Evolutionary conservation across 1,140 invertebrate species (phyloP).

Genomic region (Phymorhynchus buccinoides): DNA sequence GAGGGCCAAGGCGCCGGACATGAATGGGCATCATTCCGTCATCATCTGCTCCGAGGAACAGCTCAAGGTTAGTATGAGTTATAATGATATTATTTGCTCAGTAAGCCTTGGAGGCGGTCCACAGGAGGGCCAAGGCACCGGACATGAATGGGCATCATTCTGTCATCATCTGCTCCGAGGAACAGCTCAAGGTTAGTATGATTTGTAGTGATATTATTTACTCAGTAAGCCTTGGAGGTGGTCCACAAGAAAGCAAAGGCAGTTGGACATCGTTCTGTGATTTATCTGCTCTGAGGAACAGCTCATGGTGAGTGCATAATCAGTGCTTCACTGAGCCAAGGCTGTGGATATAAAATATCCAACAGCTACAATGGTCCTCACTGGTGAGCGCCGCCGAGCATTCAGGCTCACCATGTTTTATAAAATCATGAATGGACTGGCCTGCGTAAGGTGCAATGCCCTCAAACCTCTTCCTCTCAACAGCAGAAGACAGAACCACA

Average conservation of each 20-base stretch:
- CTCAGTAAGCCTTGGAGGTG: conserved; percentile 82
- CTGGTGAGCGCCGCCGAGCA: too few species aligned
- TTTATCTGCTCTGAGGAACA: conserved; percentile 98
- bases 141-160: conserved; percentile 77
- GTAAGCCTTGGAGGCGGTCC: conserved; percentile 83
- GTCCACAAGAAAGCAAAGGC: conserved; percentile 81
- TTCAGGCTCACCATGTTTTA: too few species aligned
- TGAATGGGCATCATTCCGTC: conserved; percentile 79
- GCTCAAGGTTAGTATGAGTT: conserved; percentile 81
- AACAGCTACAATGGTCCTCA: too few species aligned
- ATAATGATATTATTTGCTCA: too few species aligned
- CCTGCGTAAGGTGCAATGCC: too few species aligned
- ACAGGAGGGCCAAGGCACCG: conserved; percentile 78
- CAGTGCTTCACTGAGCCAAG: conserved; percentile 76
- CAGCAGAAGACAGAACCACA: too few species aligned
- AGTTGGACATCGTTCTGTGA: conserved; percentile 78
- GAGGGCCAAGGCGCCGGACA: conserved; percentile 76
- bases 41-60: conserved; percentile 97
- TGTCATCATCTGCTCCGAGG: conserved; percentile 94
- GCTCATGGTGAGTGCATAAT: conserved; percentile 82
- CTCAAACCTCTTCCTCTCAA: too few species aligned
- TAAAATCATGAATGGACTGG: too few species aligned
- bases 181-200: conserved; percentile 97
- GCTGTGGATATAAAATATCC: conserved; percentile 68
- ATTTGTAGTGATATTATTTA: too few species aligned